Conservation (phyloP, 2,797 vertebrate species). For the Atherinosoma microstoma region DNA sequence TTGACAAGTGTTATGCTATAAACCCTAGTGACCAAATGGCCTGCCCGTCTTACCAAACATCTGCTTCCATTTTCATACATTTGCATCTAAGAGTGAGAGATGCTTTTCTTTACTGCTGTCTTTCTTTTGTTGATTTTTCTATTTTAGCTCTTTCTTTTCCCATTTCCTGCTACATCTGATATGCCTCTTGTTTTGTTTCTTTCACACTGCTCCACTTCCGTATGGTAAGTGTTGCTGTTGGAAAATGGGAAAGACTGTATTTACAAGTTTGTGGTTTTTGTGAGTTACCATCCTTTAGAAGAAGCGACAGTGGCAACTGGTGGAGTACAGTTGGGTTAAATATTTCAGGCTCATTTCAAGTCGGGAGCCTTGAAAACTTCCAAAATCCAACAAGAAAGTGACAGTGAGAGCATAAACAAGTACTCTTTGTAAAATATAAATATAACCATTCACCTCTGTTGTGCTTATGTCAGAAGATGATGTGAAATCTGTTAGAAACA, state of each 20-base stretch:
- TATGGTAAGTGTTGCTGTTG: conserved; percentile 37
- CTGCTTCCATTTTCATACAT: conserved; percentile 69
- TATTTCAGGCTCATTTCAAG: conserved; percentile 29
- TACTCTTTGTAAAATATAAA: conserved; percentile 46
- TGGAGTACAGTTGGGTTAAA: conserved; percentile 46
- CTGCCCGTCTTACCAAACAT: conserved; percentile 58
- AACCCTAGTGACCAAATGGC: conserved; percentile 60
- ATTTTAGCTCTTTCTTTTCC: conserved; percentile 30
- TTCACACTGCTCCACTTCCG: conserved; percentile 31
- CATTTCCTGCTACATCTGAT: conserved; percentile 42
- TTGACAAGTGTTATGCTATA: conserved; percentile 57
- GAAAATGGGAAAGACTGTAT: conserved; percentile 46
- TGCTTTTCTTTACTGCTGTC: conserved; percentile 45
- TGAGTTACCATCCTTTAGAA: conserved; percentile 52
- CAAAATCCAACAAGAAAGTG: conserved; percentile 35
- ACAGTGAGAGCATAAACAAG: conserved; percentile 42
- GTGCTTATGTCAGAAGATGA: conserved; percentile 38
- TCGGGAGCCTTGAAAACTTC: conserved; percentile 36
- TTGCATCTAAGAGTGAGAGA: conserved; percentile 55
- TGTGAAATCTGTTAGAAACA: conserved; percentile 54
- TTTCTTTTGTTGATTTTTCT: conserved; percentile 51
- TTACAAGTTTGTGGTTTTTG: conserved; percentile 54
- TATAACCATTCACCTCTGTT: conserved; percentile 37
- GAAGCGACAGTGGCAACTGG: conserved; percentile 26
- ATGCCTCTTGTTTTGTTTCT: conserved; percentile 42